phyloP scores from a whole-genome alignment of 1,140 invertebrate species.

The Hesperophylax magnus region DNA sequence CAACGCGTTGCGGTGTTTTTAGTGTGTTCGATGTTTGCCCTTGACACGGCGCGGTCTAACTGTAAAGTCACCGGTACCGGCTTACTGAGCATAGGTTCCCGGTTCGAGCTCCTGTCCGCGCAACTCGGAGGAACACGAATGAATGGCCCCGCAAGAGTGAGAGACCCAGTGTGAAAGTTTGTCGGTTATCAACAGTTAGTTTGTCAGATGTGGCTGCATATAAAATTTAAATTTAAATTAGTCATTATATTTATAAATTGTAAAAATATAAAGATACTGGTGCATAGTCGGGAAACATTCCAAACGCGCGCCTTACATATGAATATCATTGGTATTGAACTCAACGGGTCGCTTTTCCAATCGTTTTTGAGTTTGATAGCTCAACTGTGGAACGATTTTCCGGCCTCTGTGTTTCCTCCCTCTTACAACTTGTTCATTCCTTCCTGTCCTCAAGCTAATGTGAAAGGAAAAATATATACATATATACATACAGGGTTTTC shows the following conservation, averaged over 20 bases:
- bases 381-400: too few relatives aligned
- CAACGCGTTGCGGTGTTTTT: not conserved
- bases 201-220: not conserved
- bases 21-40: not conserved
- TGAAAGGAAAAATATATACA: too few relatives aligned
- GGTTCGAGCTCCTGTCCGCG: not conserved
- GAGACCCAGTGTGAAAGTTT: not conserved
- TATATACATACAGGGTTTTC: too few relatives aligned
- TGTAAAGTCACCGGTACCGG: not conserved
- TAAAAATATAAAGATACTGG: too few relatives aligned
- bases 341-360: too few relatives aligned
- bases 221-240: not conserved
- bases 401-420: too few relatives aligned
- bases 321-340: too few relatives aligned
- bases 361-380: too few relatives aligned
- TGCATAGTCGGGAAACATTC: too few relatives aligned
- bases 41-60: slow-evolving; percentile 17
- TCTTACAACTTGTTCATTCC: too few relatives aligned
- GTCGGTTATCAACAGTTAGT: not conserved
- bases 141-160: not conserved
- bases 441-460: too few relatives aligned
- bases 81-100: not conserved
- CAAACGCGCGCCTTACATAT: too few relatives aligned
- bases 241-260: not conserved
- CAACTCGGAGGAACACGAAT: not conserved